Percentiles rank a stretch among this genome's conserved stretches.
phyloP scores from a whole-genome alignment of 2,888 invertebrate species.

The Pterostichus madidus region DNA sequence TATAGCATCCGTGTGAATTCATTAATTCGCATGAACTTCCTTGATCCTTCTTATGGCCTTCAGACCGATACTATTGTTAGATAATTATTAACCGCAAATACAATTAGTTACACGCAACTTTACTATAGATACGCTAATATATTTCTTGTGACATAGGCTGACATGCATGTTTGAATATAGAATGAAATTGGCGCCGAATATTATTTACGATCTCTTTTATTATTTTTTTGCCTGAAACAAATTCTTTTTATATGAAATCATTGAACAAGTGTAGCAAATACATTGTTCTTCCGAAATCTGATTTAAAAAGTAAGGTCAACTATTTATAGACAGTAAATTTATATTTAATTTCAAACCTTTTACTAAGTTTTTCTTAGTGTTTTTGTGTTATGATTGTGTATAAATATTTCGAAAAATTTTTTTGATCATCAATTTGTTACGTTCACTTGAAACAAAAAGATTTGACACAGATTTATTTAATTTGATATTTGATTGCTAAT shows the following conservation, averaged over 20 bases:
- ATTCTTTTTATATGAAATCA: too few relatives aligned
- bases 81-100: slow-evolving; percentile 37
- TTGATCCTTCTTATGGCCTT: slow-evolving; percentile 45
- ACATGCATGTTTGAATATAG: not conserved
- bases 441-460: slow-evolving; percentile 19
- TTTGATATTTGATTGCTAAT: slow-evolving; percentile 23
- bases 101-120: not conserved
- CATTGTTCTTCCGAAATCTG: slow-evolving; percentile 13
- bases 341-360: slow-evolving; percentile 45
- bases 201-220: not conserved
- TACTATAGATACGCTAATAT: not conserved
- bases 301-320: slow-evolving; percentile 29
- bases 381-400: slow-evolving; percentile 13
- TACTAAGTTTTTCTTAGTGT: slow-evolving; percentile 19
- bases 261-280: not conserved
- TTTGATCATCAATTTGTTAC: slow-evolving; percentile 23
- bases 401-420: slow-evolving; percentile 35
- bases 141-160: not conserved
- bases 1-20: slow-evolving; percentile 53
- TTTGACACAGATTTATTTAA: slow-evolving; percentile 32
- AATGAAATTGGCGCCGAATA: not conserved
- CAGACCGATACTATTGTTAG: slow-evolving; percentile 54
- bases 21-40: slow-evolving; percentile 45
- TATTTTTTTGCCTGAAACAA: too few relatives aligned
- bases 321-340: slow-evolving; percentile 28